Base-by-base conservation (phyloP, 2,888 invertebrate species). In the Odontocerum albicorne region DNA sequence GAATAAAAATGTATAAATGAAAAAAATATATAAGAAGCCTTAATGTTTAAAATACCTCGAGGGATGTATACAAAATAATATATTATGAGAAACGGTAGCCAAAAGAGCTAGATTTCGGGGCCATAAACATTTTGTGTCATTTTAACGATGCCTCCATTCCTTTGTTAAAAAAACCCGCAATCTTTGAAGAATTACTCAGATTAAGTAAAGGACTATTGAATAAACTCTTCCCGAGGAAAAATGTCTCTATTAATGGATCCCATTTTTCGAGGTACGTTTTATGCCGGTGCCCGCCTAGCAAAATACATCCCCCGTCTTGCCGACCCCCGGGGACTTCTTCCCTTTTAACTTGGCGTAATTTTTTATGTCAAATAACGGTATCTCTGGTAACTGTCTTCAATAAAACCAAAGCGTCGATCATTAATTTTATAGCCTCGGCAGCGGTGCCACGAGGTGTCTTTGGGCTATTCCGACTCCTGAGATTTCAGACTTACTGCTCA, bases 351-450 rank as follows among this genome's bases (percentile, higher is more conserved):
- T 35, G 39, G 45, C 51, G 59, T 56, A 56, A 59, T 59, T 56
- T 59, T 59, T 59, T 59, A 59, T 42, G 59, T 56, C 59, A 56
- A 59, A 59, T 53, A 56, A 56, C 56, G 44, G 59, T 46, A 49
- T 22, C 53, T 46, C 40, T 36, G 42, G 59, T 56, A 59, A 59
- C 56, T 59, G 59, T 56, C 55, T 49, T 47, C 59, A 59, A 59
- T 59, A 59, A 59, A 59, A 59, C 53, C 59, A 59, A 56, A 59
- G 59, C 53, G 59, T 20, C 53, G 17, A 44, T 57, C 59, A 59
- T 59, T 59, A 59, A 59, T 59, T 56, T 59, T 44, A 45, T n/a
- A n/a, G n/a, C n/a, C n/a, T n/a, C n/a, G n/a, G n/a, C n/a, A n/a
- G n/a, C n/a, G n/a, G n/a, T n/a, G n/a, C n/a, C n/a, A n/a, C n/a